Evolutionary conservation across 2,797 vertebrate species (phyloP).

Genomic region (Hydrophis major): DNA sequence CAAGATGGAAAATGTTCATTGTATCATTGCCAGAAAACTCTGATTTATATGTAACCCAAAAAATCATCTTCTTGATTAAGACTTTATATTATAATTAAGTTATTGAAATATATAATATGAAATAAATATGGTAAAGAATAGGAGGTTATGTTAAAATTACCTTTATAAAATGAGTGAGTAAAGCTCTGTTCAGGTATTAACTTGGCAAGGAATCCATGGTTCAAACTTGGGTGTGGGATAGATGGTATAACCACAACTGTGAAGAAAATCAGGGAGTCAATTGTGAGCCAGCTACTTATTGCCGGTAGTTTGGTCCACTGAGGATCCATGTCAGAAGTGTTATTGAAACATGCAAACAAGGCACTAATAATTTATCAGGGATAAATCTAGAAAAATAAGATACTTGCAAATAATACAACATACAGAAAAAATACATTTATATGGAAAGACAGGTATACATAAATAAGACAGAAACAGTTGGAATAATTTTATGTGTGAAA

Average conservation of each 20-base stretch:
- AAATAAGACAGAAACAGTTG: slow-evolving; percentile 47
- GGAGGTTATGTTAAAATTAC: slow-evolving; percentile 72
- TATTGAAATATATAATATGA: slow-evolving; percentile 56
- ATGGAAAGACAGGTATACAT: slow-evolving; percentile 47
- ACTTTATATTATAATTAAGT: slow-evolving; percentile 57
- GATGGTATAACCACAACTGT: slow-evolving; percentile 81
- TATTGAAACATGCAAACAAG: slow-evolving; percentile 67
- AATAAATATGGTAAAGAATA: slow-evolving; percentile 66
- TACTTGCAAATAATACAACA: slow-evolving; percentile 52
- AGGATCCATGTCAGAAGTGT: slow-evolving; percentile 60
- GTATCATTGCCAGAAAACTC: slow-evolving; percentile 44
- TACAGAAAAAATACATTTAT: slow-evolving; percentile 55
- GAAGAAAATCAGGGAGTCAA: slow-evolving; percentile 75
- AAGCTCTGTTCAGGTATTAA: slow-evolving; percentile 81
- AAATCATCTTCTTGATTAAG: slow-evolving; percentile 59
- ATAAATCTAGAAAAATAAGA: slow-evolving; percentile 55
- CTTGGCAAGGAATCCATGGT: slow-evolving; percentile 82
- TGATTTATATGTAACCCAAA: slow-evolving; percentile 66
- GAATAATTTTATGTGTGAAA: slow-evolving; percentile 33
- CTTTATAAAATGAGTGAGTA: slow-evolving; percentile 81
- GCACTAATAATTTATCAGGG: slow-evolving; percentile 46
- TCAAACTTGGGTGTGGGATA: slow-evolving; percentile 80
- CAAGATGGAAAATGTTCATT: slow-evolving; percentile 44
- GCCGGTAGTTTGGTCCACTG: slow-evolving; percentile 59
- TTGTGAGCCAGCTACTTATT: slow-evolving; percentile 68